phyloP scores from a whole-genome alignment of 2,113 vertebrate genomes.

The Triplophysa dalaica region DNA sequence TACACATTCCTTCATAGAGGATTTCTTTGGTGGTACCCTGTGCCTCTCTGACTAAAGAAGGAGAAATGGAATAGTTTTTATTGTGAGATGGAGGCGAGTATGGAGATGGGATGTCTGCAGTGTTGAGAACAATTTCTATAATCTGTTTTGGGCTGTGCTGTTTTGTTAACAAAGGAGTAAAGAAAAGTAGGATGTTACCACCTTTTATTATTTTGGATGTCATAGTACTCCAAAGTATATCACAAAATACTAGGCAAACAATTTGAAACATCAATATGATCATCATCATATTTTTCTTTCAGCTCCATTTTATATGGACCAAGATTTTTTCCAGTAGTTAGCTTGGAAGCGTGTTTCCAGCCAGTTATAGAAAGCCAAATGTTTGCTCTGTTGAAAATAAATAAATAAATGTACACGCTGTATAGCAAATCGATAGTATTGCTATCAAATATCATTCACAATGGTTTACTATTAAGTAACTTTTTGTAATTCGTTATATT shows the following conservation, averaged over 20 bases:
- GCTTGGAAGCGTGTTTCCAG: too few species aligned
- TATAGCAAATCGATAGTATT: not conserved
- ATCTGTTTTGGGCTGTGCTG: not conserved
- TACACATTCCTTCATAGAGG: conserved; percentile 43
- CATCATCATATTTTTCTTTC: too few species aligned
- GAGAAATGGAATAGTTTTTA: conserved; percentile 39
- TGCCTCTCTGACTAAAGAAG: conserved; percentile 48
- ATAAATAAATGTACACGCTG: too few species aligned
- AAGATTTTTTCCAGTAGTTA: too few species aligned
- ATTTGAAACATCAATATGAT: too few species aligned
- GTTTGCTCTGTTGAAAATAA: too few species aligned
- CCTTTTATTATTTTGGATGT: too few species aligned
- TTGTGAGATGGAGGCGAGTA: conserved; percentile 20
- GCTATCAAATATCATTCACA: not conserved
- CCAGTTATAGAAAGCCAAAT: too few species aligned
- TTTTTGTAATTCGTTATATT: not conserved
- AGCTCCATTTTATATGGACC: too few species aligned
- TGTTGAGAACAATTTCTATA: conserved; percentile 12
- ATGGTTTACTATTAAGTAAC: not conserved
- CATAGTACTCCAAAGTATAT: too few species aligned
- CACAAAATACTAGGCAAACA: too few species aligned
- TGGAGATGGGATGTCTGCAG: conserved; percentile 28
- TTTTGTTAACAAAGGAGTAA: not conserved
- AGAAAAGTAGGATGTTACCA: too few species aligned
- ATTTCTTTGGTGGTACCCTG: conserved; percentile 24